Conservation (phyloP, 2,888 invertebrate genomes). For the Marasmarcha lunaedactyla region DNA sequence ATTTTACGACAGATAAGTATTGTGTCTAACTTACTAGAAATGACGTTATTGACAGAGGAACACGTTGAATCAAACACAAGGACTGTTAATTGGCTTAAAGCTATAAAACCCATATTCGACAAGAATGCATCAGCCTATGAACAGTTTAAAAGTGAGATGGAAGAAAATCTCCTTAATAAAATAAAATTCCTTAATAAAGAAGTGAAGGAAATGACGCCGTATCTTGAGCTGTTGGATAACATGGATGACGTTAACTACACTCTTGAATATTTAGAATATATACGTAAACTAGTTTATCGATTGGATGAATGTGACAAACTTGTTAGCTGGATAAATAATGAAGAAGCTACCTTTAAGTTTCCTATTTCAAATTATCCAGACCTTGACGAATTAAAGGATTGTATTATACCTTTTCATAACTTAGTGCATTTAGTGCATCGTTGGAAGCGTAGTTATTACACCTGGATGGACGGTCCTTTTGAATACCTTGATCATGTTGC, state of each 20-base stretch:
- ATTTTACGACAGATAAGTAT: slow-evolving; percentile 76
- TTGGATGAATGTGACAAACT: slow-evolving; percentile 81
- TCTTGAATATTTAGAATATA: slow-evolving; percentile 81
- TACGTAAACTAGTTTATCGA: slow-evolving; percentile 80
- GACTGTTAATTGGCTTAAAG: slow-evolving; percentile 85
- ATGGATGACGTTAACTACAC: slow-evolving; percentile 86
- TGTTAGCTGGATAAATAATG: slow-evolving; percentile 89
- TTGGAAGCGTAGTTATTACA: slow-evolving; percentile 85
- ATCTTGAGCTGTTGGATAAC: slow-evolving; percentile 81
- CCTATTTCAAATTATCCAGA: slow-evolving; percentile 81
- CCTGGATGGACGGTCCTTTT: slow-evolving; percentile 95
- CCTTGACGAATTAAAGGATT: slow-evolving; percentile 81
- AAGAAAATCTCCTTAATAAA: slow-evolving; percentile 79
- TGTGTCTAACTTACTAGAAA: slow-evolving; percentile 79
- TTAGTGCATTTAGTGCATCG: slow-evolving; percentile 74
- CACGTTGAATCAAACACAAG: slow-evolving; percentile 85
- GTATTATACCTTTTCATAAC: slow-evolving; percentile 77
- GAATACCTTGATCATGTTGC: slow-evolving; percentile 82
- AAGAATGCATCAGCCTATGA: slow-evolving; percentile 84
- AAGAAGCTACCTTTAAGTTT: slow-evolving; percentile 88
- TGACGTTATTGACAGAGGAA: slow-evolving; percentile 78
- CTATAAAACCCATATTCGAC: slow-evolving; percentile 85
- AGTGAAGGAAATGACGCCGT: slow-evolving; percentile 79
- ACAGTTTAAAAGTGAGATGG: slow-evolving; percentile 84
- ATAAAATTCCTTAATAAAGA: slow-evolving; percentile 78